Evolutionary conservation across 2,113 vertebrate genomes (phyloP).

Genomic region (Phalacrocorax pelagicus): DNA sequence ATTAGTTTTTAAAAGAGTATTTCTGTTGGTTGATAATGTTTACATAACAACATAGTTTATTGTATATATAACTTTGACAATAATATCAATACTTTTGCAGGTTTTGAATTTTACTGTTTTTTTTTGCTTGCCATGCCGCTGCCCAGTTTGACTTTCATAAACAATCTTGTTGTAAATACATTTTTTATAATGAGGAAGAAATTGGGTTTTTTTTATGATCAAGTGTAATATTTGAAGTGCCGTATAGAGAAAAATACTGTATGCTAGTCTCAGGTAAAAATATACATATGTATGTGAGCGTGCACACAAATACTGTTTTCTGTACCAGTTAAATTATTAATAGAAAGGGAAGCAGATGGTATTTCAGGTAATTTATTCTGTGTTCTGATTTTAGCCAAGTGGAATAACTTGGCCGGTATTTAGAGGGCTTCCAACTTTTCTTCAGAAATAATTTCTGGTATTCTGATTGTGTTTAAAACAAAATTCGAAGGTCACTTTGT

Average conservation of each 20-base stretch:
- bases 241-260: background rate
- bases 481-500: background rate
- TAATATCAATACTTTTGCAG: background rate
- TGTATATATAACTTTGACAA: background rate
- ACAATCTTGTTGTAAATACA: background rate
- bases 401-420: background rate
- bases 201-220: background rate
- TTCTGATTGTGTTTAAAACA: background rate
- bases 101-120: background rate
- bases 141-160: background rate
- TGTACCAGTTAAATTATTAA: background rate
- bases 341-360: background rate
- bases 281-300: background rate
- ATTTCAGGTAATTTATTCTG: background rate
- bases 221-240: background rate
- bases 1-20: background rate
- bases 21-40: background rate
- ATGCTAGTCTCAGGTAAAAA: background rate
- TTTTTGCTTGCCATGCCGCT: background rate
- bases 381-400: background rate
- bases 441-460: background rate
- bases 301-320: background rate
- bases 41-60: background rate
- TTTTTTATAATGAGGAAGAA: background rate
- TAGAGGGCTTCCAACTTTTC: background rate